Percentiles rank a stretch among this genome's conserved stretches.
Conservation (phyloP, 2,113 vertebrate species). For the Bos indicus region DNA sequence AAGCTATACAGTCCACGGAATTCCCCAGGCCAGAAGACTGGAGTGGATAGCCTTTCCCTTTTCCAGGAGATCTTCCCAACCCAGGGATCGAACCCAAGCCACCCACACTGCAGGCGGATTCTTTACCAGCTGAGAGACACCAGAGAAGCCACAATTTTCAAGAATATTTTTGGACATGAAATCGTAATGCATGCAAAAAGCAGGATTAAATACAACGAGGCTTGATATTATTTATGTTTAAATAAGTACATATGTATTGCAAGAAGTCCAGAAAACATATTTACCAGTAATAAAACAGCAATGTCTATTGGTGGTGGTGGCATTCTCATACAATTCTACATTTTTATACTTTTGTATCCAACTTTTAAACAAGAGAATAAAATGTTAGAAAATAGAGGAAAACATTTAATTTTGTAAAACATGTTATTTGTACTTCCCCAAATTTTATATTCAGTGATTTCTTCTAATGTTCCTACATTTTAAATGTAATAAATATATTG, state of each 20-base stretch:
- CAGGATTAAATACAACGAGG: background rate
- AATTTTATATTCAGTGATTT: background rate
- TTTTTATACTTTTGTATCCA: background rate
- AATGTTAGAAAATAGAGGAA: background rate
- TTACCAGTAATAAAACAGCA: background rate
- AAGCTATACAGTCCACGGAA: background rate
- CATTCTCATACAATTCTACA: background rate
- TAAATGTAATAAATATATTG: background rate
- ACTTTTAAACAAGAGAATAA: background rate
- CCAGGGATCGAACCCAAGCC: background rate
- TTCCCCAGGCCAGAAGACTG: background rate
- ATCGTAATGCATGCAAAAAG: background rate
- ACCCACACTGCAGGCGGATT: accelerated
- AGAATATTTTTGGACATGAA: background rate
- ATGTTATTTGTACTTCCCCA: background rate
- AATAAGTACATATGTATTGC: background rate
- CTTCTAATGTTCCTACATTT: background rate
- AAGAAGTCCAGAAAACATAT: background rate
- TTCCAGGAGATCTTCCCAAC: background rate
- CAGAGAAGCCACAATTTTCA: background rate
- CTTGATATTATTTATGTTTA: background rate
- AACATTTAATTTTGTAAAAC: background rate
- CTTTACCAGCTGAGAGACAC: background rate
- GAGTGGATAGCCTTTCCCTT: background rate
- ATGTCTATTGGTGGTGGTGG: background rate